These are phyloP conservation scores for Spea multiplicata DNA, from an alignment of 2,113 vertebrate genomes.

Conservation along the genomic window DNA sequence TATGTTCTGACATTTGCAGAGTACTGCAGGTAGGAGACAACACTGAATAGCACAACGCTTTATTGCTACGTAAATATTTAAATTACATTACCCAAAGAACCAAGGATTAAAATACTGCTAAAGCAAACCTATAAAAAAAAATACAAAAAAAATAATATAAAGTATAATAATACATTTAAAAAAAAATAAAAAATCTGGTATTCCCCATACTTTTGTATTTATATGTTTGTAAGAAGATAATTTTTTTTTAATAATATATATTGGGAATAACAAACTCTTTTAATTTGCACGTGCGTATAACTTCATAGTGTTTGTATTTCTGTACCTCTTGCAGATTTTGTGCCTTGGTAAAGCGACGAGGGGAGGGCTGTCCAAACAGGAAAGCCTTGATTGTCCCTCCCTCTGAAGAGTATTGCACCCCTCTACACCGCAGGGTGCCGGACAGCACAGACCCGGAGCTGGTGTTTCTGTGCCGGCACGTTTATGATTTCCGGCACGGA, in stretches of 20 bases:
- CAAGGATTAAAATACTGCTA: no score
- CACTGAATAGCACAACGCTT: not conserved
- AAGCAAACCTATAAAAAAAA: no score
- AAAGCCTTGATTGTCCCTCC: conserved; percentile 87
- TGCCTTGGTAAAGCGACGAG: conserved; percentile 95
- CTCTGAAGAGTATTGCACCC: conserved; percentile 79
- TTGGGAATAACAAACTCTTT: no score
- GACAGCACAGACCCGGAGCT: conserved; percentile 90
- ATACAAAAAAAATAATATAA: no score
- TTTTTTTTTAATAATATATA: no score
- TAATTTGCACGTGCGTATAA: no score
- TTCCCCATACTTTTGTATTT: no score
- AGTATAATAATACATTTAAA: no score
- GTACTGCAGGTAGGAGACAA: conserved; percentile 90
- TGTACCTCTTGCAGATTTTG: conserved; percentile 79
- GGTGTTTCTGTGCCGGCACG: conserved; percentile 97
- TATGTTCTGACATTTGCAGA: conserved; percentile 96
- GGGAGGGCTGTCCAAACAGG: conserved; percentile 82
- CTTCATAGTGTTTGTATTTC: not conserved
- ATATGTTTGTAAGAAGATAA: no score
- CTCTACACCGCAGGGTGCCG: conserved; percentile 90
- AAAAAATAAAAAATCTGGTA: no score
- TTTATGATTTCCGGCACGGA: conserved; percentile 96
- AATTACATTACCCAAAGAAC: no score
- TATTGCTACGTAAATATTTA: no score